A percentile compares a stretch with the other conserved stretches of the same genome.
phyloP scores from a whole-genome alignment of 2,797 vertebrate genomes.

The Leptoclinus maculatus region DNA sequence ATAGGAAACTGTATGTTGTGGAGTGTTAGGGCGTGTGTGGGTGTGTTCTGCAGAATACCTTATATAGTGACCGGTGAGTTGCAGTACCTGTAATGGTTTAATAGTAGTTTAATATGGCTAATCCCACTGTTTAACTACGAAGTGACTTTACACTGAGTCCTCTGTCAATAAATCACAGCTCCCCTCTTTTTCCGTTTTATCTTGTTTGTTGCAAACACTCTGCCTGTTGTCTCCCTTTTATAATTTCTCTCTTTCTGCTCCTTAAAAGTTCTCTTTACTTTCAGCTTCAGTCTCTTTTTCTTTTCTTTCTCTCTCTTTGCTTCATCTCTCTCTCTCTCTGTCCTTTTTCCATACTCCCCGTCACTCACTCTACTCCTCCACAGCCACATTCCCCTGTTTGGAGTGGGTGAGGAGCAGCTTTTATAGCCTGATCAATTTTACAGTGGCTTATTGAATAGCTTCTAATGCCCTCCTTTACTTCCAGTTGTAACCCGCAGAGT shows the following conservation, averaged over 20 bases:
- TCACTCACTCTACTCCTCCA: neutral
- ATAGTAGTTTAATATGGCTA: neutral
- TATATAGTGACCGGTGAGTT: neutral
- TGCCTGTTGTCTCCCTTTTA: neutral
- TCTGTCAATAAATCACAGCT: neutral
- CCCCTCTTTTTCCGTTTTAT: neutral
- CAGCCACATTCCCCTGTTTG: conserved; percentile 26
- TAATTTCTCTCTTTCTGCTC: neutral
- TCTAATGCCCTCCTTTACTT: conserved; percentile 87
- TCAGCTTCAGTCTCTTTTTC: neutral
- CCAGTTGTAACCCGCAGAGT: conserved; percentile 79
- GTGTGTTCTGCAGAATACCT: neutral
- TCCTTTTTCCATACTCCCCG: neutral
- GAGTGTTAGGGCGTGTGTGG: neutral
- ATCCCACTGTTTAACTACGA: conserved; percentile 3
- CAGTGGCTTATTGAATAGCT: conserved; percentile 84
- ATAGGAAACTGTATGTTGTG: neutral
- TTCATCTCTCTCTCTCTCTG: neutral
- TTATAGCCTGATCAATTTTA: conserved; percentile 85
- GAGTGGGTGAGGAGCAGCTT: conserved; percentile 53
- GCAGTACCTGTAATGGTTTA: neutral
- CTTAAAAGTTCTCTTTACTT: neutral
- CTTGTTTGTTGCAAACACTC: neutral
- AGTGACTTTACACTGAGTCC: neutral
- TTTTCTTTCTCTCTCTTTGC: neutral